Evolutionary conservation across 2,113 vertebrate species (phyloP), one percentile per base, ranked within the genome.

Genomic region (Sebastes schlegelii): DNA sequence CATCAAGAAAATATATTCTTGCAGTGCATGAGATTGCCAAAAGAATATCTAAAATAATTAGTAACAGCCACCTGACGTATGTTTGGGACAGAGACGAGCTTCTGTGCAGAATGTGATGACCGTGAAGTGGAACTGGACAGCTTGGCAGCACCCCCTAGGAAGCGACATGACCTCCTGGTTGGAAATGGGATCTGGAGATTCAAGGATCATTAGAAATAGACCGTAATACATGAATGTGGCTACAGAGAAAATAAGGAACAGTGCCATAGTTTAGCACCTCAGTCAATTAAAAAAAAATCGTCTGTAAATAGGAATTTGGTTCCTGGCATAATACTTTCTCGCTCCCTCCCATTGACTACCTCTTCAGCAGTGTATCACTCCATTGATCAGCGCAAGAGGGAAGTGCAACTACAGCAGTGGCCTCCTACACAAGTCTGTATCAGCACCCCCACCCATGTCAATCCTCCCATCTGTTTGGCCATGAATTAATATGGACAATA

Each of bases 381-480:
- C 49, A 85, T 52, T 74, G 60, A 74, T 87, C 66, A 65, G 46
- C 8, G 6, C 43, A 51, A 54, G 51, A 75, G 45, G 43, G 49
- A 72, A 75, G 45, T 34, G 40, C 64, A 81, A 14, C 51, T 45
- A 46, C 69, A 65, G 67, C 69, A 73, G 57, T 26, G 55, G 52
- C 77, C 74, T 85, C 79, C 68, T 43, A 66, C 73, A 49, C 77
- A 75, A 70, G 57, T 43, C 54, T 73, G 73, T 52, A 10, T 67
- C 71, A 55, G 61, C 69, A 64, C 11, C 40, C 52, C 46, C 52
- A 16, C 52, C 61, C 67, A 43, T 60, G 66, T 66, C 75, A 74
- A 73, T 52, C 80, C 81, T 85, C 77, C 85, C 82, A 78, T 91
- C 88, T 87, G 85, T 81, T 88, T 83, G 48, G 43, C 49, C 17